Percentiles rank a stretch among this genome's conserved stretches.
Evolutionary conservation across 35 echinoderm and acorn worm species (phyloP).

Genomic region (Amphiura filiformis): DNA sequence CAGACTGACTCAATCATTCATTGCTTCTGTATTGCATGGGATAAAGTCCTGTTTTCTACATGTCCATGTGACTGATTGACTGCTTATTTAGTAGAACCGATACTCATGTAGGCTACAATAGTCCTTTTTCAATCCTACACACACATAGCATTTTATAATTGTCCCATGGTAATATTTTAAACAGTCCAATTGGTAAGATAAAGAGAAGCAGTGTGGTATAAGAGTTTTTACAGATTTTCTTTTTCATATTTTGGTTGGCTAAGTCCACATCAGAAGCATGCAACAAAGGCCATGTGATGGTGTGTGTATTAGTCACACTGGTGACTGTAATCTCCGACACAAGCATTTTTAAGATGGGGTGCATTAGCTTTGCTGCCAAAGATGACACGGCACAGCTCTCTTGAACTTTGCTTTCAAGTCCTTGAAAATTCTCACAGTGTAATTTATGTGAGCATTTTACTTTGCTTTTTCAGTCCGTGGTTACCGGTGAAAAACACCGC

Average conservation of each 20-base stretch:
- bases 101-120: neutral
- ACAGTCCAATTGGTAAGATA: neutral
- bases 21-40: neutral
- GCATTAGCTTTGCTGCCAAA: neutral
- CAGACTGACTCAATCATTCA: neutral
- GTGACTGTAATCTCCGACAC: neutral
- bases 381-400: neutral
- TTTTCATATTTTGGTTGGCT: neutral
- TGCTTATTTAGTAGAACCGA: neutral
- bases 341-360: neutral
- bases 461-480: neutral
- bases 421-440: neutral
- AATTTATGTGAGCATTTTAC: neutral
- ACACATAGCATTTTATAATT: neutral
- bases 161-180: neutral
- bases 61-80: neutral
- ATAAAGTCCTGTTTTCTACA: neutral
- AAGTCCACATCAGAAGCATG: neutral
- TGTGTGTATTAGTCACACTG: too few species aligned
- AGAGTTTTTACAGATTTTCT: neutral
- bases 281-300: neutral
- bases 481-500: neutral
- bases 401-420: neutral
- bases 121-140: neutral
- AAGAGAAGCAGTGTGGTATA: neutral